Conservation (phyloP, 1,140 invertebrate genomes). For the Microplitis mediator region DNA sequence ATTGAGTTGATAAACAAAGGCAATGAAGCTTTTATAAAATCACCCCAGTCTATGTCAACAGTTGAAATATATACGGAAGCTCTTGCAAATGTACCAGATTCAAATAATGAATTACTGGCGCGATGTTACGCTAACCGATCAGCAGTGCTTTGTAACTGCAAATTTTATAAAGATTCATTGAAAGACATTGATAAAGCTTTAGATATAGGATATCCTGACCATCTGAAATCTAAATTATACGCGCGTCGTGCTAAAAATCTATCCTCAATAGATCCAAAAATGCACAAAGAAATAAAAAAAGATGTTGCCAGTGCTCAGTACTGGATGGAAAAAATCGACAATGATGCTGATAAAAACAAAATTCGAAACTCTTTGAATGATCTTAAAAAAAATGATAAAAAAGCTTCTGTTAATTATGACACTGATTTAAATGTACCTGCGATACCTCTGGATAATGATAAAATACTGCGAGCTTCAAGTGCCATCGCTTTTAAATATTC, state of each 20-base stretch:
- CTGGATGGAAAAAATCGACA: too few relatives aligned
- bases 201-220: background rate
- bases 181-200: conserved; percentile 12
- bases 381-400: too few relatives aligned
- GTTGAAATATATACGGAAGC: background rate
- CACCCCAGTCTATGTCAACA: too few relatives aligned
- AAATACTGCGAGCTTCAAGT: background rate
- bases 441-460: too few relatives aligned
- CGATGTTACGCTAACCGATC: conserved; percentile 24
- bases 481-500: conserved; percentile 7
- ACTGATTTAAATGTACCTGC: too few relatives aligned
- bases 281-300: background rate
- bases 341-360: too few relatives aligned
- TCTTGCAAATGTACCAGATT: conserved; percentile 1
- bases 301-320: too few relatives aligned
- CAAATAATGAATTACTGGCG: conserved; percentile 1
- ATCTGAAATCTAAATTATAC: conserved; percentile 8
- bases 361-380: too few relatives aligned
- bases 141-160: background rate
- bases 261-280: background rate
- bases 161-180: conserved; percentile 15
- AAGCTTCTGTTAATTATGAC: too few relatives aligned
- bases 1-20: too few relatives aligned
- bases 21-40: too few relatives aligned
- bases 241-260: background rate